phyloP scores from a whole-genome alignment of 2,113 vertebrate species.

The Bungarus multicinctus region DNA sequence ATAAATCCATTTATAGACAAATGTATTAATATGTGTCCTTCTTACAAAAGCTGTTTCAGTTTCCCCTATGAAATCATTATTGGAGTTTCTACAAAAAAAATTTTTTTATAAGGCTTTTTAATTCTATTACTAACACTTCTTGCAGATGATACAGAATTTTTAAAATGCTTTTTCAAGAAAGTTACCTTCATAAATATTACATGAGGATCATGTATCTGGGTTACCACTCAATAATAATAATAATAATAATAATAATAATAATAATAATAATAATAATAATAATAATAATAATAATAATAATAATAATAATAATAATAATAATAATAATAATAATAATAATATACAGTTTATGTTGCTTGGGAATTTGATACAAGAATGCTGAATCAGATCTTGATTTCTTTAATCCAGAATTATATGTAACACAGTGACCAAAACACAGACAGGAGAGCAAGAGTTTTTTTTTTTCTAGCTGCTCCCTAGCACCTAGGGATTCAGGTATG shows the following conservation, averaged over 20 bases:
- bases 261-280: not conserved
- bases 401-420: not conserved
- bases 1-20: no score
- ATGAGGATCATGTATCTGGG: not conserved
- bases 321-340: not conserved
- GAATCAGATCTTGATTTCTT: not conserved
- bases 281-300: not conserved
- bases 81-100: not conserved
- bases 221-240: not conserved
- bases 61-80: not conserved
- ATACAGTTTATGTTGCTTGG: not conserved
- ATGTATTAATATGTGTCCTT: not conserved
- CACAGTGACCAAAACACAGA: not conserved
- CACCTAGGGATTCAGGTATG: not conserved
- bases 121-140: not conserved
- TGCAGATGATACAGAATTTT: not conserved
- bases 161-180: not conserved
- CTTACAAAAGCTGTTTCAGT: not conserved
- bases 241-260: not conserved
- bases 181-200: not conserved
- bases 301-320: not conserved
- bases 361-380: not conserved
- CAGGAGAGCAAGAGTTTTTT: not conserved
- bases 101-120: not conserved
- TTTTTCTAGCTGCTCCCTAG: not conserved